Base-by-base conservation (phyloP, 2,888 invertebrate species). In the Adela reaumurella region DNA sequence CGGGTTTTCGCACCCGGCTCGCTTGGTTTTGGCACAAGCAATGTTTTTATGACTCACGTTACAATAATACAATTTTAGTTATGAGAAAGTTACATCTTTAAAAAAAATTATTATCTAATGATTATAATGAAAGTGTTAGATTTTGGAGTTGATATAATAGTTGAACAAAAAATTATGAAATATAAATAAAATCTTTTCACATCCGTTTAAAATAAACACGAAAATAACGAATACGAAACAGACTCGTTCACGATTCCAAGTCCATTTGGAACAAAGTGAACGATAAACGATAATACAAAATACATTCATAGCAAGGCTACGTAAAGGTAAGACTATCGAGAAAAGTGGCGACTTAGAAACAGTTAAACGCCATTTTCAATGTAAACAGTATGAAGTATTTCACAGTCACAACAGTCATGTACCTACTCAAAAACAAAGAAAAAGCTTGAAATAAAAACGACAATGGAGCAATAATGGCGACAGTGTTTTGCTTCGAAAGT, bases 1-100 rank as follows among this genome's bases (percentile, higher is more conserved):
- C 83, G 82, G 84, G 84, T 81, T 82, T 83, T 79, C 80, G 77
- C 70, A 81, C 83, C 82, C 82, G 81, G 77, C 61, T 71, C 62
- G 35, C 35, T 8, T 14, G n/a, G 3, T 35, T 35, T 35, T 35
- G 35, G n/a, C 6, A 35, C n/a, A n/a, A n/a, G n/a, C n/a, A n/a
- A n/a, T n/a, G n/a, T n/a, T n/a, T n/a, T n/a, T 24, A 24, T 24
- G 8, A 24, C 24, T 24, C 24, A 24, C 24, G 8, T 6, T 6
- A 24, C 24, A 24, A 24, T 24, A 24, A 24, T 24, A 4, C 24
- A 6, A 24, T 24, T 24, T 24, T n/a, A n/a, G n/a, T n/a, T n/a
- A n/a, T n/a, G n/a, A n/a, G n/a, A n/a, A n/a, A n/a, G n/a, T n/a
- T n/a, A n/a, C n/a, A n/a, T n/a, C n/a, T n/a, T n/a, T n/a, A n/a